Base-by-base conservation (phyloP, 2,888 invertebrate species). In the Limnephilus marmoratus region DNA sequence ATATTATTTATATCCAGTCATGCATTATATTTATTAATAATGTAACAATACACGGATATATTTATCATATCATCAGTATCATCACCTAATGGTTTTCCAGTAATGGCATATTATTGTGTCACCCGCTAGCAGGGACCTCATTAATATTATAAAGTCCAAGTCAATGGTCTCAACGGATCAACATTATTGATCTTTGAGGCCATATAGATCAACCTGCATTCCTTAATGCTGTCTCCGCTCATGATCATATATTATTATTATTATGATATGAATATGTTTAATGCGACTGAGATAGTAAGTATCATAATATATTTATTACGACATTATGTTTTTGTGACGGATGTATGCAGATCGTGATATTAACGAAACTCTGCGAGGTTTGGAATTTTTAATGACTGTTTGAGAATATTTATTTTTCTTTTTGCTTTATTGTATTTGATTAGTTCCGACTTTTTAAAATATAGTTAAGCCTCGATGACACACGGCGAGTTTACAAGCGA, bases 31-130 rank as follows among this genome's bases (percentile, higher is more conserved):
- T 15, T 82, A 82, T 82, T 82, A 34, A 49, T 45, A 45, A 45
- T 29, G 31, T 53, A 34, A 80, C 80, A 81, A 89, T 89, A 68
- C 45, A 34, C 34, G 24, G 90, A 90, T 90, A 68, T n/a, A 45
- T 45, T 45, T 45, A 45, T 45, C 45, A 45, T 45, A 45, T 45
- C 45, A 45, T 45, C 12, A 45, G 45, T 45, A 68, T 68, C 68
- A 68, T 82, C 81, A 68, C 85, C 45, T 90, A 90, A 90, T 90
- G 90, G 90, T 83, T 82, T 85, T 83, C 31, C 91, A 80, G 91
- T 93, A 93, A 93, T 93, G 92, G 92, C 91, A 68, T 93, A 93
- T 93, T 93, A 93, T 93, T 92, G 92, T 93, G 93, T 92, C 92
- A 93, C 85, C 89, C 81, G 90, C 37, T 12, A 68, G 85, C 85